These are phyloP conservation scores for Euborellia annulipes DNA, from an alignment of 1,140 invertebrate genomes.

Conservation along the genomic window DNA sequence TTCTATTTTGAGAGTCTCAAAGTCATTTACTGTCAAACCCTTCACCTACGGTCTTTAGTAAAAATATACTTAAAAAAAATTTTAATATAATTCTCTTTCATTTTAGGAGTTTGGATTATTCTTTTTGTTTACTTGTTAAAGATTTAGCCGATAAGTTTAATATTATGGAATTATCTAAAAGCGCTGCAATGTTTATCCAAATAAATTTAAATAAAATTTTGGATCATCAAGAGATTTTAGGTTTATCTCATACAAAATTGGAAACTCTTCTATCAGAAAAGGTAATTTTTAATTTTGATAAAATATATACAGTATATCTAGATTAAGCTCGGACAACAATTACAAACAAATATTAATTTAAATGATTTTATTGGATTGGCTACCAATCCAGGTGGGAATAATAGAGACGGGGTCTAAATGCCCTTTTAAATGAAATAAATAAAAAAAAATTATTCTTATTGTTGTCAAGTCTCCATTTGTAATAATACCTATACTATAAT, in stretches of 20 bases:
- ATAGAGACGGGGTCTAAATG: background rate
- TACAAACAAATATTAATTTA: background rate
- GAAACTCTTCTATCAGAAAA: constrained; percentile 32
- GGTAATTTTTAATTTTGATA: constrained; percentile 16
- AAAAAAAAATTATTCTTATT: background rate
- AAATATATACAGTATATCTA: background rate
- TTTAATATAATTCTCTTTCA: constrained; percentile 1
- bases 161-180: constrained; percentile 29
- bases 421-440: background rate
- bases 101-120: constrained; percentile 28
- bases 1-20: no score
- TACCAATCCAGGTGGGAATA: background rate
- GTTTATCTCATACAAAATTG: constrained; percentile 31
- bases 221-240: constrained; percentile 26
- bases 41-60: constrained; percentile 24
- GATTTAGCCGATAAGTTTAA: constrained; percentile 37
- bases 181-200: constrained; percentile 31
- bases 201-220: constrained; percentile 33
- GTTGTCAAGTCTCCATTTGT: background rate
- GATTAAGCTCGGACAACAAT: background rate
- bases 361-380: background rate
- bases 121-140: constrained; percentile 37
- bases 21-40: no score
- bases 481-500: background rate
- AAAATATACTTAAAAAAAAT: constrained; percentile 9